Evolutionary conservation across 1,140 invertebrate species (phyloP).

Genomic region (Archegozetes longisetosus): DNA sequence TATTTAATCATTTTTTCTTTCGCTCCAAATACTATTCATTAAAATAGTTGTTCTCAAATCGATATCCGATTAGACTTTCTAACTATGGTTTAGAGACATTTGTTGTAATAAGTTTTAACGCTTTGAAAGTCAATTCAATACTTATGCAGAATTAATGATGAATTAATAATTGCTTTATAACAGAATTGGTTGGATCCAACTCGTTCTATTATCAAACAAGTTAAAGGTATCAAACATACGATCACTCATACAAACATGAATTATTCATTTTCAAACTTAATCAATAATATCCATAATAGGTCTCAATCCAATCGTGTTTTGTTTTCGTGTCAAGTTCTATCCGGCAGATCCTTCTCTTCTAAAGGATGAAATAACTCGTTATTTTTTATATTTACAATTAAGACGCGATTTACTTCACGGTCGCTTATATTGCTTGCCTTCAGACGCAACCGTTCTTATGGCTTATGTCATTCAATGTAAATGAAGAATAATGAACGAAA

Average conservation of each 20-base stretch:
- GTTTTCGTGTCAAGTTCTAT: slow-evolving; percentile 86
- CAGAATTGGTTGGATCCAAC: slow-evolving; percentile 92
- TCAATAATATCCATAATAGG: slow-evolving; percentile 36
- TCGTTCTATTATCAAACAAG: slow-evolving; percentile 81
- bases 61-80: slow-evolving; percentile 26
- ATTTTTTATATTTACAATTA: slow-evolving; percentile 83
- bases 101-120: too few species aligned
- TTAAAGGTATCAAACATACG: slow-evolving; percentile 46
- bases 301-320: slow-evolving; percentile 67
- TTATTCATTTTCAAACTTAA: slow-evolving; percentile 17
- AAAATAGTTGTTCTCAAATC: neutral
- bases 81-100: too few species aligned
- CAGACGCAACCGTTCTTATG: slow-evolving; percentile 72
- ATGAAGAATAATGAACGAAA: slow-evolving; percentile 1
- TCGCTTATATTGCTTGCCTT: slow-evolving; percentile 67
- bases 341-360: slow-evolving; percentile 68
- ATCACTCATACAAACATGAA: too few species aligned
- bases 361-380: slow-evolving; percentile 71
- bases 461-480: slow-evolving; percentile 67
- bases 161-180: too few species aligned
- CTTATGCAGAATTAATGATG: too few species aligned
- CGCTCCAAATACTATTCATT: neutral
- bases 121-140: too few species aligned
- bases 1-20: neutral
- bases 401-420: slow-evolving; percentile 87